Conservation (phyloP, 1,140 invertebrate species). For the Metaphire vulgaris region DNA sequence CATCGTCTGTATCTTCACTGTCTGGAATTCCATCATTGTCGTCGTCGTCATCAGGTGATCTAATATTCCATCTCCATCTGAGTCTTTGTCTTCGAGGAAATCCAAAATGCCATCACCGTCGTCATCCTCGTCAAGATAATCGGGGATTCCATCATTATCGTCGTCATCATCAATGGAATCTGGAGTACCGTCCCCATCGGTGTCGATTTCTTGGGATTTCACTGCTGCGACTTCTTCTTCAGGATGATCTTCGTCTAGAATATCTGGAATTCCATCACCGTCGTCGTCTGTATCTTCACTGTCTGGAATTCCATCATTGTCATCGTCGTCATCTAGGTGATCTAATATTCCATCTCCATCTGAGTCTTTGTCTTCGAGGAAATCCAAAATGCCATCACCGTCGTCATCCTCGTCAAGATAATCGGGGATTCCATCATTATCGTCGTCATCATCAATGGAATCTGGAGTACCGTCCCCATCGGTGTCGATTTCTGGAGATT, state of each 20-base stretch:
- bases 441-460: slow-evolving; percentile 13
- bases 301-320: slow-evolving; percentile 10
- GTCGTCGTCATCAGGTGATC: slow-evolving; percentile 27
- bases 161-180: slow-evolving; percentile 20
- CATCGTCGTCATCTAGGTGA: neutral
- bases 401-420: slow-evolving; percentile 7
- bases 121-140: slow-evolving; percentile 21
- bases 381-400: neutral
- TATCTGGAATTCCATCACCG: slow-evolving; percentile 30
- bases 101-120: slow-evolving; percentile 23
- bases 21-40: slow-evolving; percentile 18
- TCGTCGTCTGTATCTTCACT: slow-evolving; percentile 23
- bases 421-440: slow-evolving; percentile 3
- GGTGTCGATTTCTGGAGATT: slow-evolving; percentile 22
- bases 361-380: neutral
- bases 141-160: slow-evolving; percentile 14
- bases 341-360: neutral
- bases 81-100: slow-evolving; percentile 25
- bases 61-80: slow-evolving; percentile 31
- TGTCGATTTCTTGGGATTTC: slow-evolving; percentile 1
- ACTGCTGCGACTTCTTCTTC: neutral
- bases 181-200: slow-evolving; percentile 6
- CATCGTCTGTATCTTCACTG: neutral
- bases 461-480: slow-evolving; percentile 20
- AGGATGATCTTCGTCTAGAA: slow-evolving; percentile 23